phyloP scores from a whole-genome alignment of 1,140 invertebrate genomes.

The Listronotus oregonensis region DNA sequence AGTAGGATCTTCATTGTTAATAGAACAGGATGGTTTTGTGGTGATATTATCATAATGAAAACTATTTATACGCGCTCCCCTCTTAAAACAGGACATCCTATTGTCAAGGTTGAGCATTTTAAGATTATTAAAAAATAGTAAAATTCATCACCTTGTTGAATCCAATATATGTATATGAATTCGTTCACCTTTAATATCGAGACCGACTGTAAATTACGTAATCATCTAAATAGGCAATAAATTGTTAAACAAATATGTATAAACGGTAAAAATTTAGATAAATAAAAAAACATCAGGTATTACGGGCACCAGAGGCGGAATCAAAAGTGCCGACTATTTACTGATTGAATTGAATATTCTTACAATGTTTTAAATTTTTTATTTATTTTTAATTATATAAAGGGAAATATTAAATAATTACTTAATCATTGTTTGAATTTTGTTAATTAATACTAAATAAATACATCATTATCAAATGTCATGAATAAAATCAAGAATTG shows the following conservation, averaged over 20 bases:
- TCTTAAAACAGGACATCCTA: slow-evolving; percentile 34
- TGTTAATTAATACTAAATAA: too few relatives aligned
- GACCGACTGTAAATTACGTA: slow-evolving; percentile 25
- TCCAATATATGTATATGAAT: slow-evolving; percentile 21
- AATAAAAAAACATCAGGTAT: slow-evolving; percentile 11
- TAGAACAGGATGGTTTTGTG: slow-evolving; percentile 12
- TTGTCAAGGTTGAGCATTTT: slow-evolving; percentile 32
- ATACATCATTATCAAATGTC: too few relatives aligned
- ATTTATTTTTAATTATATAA: slow-evolving; percentile 16
- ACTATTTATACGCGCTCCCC: slow-evolving; percentile 34
- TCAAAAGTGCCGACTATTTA: slow-evolving; percentile 21
- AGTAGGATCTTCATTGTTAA: slow-evolving; percentile 30
- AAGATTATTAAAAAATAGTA: slow-evolving; percentile 29
- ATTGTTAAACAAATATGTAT: slow-evolving; percentile 28
- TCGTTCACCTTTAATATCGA: slow-evolving; percentile 33
- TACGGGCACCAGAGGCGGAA: slow-evolving; percentile 12
- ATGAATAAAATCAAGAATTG: too few relatives aligned
- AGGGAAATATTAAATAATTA: too few relatives aligned
- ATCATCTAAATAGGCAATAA: slow-evolving; percentile 24
- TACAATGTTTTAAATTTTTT: slow-evolving; percentile 3
- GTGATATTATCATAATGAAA: slow-evolving; percentile 30
- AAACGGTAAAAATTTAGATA: slow-evolving; percentile 1
- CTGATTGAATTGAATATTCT: background rate
- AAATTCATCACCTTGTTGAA: slow-evolving; percentile 31
- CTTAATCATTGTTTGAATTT: too few relatives aligned